Percentiles rank a stretch among this genome's conserved stretches.
These are phyloP conservation scores for Brachionichthys hirsutus DNA, from an alignment of 2,113 vertebrate species.

Conservation along the genomic window DNA sequence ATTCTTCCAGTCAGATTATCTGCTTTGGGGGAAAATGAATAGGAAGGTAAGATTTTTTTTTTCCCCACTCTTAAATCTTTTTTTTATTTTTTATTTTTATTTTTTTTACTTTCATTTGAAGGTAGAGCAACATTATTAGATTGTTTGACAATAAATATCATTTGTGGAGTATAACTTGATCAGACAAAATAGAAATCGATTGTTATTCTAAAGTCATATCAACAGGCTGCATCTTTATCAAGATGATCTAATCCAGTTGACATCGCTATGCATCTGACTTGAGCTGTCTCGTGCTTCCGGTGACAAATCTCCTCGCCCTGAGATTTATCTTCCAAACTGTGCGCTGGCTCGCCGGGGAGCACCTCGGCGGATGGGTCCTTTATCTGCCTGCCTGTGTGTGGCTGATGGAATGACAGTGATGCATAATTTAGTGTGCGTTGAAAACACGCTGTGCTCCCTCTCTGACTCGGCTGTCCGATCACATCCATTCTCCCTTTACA, in stretches of 20 bases:
- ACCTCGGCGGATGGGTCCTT: slow-evolving; percentile 66
- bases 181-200: slow-evolving; percentile 36
- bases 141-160: neutral
- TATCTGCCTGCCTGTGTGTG: slow-evolving; percentile 65
- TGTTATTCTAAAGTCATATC: slow-evolving; percentile 35
- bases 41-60: neutral
- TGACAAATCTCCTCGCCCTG: slow-evolving; percentile 57
- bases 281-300: slow-evolving; percentile 54
- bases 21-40: neutral
- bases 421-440: slow-evolving; percentile 75
- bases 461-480: slow-evolving; percentile 66
- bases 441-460: slow-evolving; percentile 54
- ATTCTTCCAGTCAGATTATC: too few species aligned
- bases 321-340: slow-evolving; percentile 69
- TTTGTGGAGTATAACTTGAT: neutral
- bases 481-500: slow-evolving; percentile 55
- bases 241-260: slow-evolving; percentile 59
- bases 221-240: slow-evolving; percentile 46
- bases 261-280: slow-evolving; percentile 58
- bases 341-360: slow-evolving; percentile 69
- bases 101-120: too few species aligned
- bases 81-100: too few species aligned
- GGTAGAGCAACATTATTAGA: neutral
- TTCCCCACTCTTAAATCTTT: neutral
- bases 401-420: slow-evolving; percentile 76